Percentiles rank a stretch among this genome's conserved stretches.
phyloP scores from a whole-genome alignment of 2,888 invertebrate genomes.

The Empis stercorea region DNA sequence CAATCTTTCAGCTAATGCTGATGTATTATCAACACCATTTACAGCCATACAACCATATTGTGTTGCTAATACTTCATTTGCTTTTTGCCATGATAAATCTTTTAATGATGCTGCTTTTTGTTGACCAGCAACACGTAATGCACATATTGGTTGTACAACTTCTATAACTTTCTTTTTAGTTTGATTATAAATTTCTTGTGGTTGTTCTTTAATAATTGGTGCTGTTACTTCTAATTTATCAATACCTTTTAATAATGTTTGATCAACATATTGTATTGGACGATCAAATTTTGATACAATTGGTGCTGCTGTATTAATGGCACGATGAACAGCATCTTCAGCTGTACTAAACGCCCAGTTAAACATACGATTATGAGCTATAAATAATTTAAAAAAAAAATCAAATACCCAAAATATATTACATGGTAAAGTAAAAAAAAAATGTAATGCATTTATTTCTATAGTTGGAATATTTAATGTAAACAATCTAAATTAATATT shows the following conservation, averaged over 20 bases:
- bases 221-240: constrained; percentile 51
- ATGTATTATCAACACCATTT: constrained; percentile 52
- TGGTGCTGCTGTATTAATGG: constrained; percentile 45
- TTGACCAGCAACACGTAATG: constrained; percentile 33
- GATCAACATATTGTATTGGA: constrained; percentile 48
- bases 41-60: constrained; percentile 56
- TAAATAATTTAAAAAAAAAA: constrained; percentile 9
- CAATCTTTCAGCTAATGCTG: constrained; percentile 54
- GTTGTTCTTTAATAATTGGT: constrained; percentile 53
- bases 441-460: no score
- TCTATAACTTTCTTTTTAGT: constrained; percentile 45
- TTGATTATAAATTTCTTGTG: constrained; percentile 43
- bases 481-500: no score
- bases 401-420: no score
- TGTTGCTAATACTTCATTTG: constrained; percentile 55
- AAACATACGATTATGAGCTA: constrained; percentile 49
- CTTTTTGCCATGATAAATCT: constrained; percentile 57
- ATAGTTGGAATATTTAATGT: no score
- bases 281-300: constrained; percentile 43
- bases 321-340: constrained; percentile 47
- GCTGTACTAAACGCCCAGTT: constrained; percentile 58
- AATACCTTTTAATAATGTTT: constrained; percentile 51
- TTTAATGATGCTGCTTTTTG: constrained; percentile 50
- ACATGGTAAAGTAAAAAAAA: no score
- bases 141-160: constrained; percentile 43